Evolutionary conservation across 2,888 invertebrate species (phyloP).

Genomic region (Crepidodera aurea): DNA sequence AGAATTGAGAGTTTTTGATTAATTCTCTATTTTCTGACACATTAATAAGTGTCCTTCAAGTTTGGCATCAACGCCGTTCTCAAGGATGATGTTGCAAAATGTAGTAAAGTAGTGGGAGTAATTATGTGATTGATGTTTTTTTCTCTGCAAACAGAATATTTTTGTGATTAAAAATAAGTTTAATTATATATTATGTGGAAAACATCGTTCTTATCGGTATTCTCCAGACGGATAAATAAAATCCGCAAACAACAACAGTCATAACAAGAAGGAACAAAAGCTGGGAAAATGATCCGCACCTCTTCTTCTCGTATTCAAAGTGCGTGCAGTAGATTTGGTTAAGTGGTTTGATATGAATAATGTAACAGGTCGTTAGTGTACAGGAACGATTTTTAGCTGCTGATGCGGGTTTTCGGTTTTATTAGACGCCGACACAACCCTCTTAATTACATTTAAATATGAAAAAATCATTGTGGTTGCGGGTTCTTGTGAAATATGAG

Average conservation of each 20-base stretch:
- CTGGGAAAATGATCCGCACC: slow-evolving; percentile 6
- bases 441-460: slow-evolving; percentile 50
- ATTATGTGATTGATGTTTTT: no score
- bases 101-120: no score
- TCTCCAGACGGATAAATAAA: neutral
- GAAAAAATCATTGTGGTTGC: slow-evolving; percentile 42
- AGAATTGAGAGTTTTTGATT: no score
- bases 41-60: no score
- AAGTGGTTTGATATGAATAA: slow-evolving; percentile 55
- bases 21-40: no score
- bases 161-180: no score
- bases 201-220: neutral
- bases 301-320: slow-evolving; percentile 46
- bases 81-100: no score
- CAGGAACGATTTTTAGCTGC: slow-evolving; percentile 49
- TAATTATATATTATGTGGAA: neutral
- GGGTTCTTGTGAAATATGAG: slow-evolving; percentile 5
- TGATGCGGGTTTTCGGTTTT: slow-evolving; percentile 37
- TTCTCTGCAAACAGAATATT: no score
- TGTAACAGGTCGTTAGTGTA: slow-evolving; percentile 56
- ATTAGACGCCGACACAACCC: slow-evolving; percentile 36
- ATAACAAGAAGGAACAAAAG: slow-evolving; percentile 16
- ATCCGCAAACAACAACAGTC: slow-evolving; percentile 7
- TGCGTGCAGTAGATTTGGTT: slow-evolving; percentile 53
- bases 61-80: no score